phyloP scores from a whole-genome alignment of 2,797 vertebrate species.

The Meda fulgida region DNA sequence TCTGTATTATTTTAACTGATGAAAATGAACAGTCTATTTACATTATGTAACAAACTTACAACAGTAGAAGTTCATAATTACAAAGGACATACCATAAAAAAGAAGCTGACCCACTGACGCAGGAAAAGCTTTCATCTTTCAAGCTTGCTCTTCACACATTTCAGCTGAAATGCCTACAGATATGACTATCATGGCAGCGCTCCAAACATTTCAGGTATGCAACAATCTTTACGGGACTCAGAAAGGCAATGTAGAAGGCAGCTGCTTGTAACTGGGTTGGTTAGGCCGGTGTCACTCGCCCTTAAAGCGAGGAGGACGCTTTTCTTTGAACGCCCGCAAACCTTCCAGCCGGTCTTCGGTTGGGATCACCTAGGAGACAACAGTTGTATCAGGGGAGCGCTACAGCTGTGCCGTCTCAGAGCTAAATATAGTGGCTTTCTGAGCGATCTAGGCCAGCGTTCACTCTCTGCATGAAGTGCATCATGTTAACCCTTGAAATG shows the following conservation, averaged over 20 bases:
- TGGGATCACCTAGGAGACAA: constrained; percentile 87
- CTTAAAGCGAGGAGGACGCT: constrained; percentile 88
- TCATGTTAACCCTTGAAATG: constrained; percentile 4
- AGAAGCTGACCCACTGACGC: constrained; percentile 26
- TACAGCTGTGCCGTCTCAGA: background rate
- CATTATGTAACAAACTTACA: constrained; percentile 29
- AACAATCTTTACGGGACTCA: constrained; percentile 54
- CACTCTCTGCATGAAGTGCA: background rate
- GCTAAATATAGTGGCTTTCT: constrained; percentile 15
- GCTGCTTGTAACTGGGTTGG: constrained; percentile 22
- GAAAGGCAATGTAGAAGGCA: constrained; percentile 54
- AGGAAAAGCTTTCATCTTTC: constrained; percentile 25
- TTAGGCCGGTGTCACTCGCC: constrained; percentile 82
- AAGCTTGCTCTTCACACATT: constrained; percentile 24
- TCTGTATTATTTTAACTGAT: constrained; percentile 9
- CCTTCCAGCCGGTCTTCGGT: constrained; percentile 97
- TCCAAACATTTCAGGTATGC: constrained; percentile 39
- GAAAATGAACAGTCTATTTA: constrained; percentile 18
- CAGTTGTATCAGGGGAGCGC: constrained; percentile 1
- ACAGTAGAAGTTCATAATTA: constrained; percentile 10
- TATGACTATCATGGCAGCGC: constrained; percentile 9
- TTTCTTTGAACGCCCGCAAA: constrained; percentile 95
- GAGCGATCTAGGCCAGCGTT: background rate
- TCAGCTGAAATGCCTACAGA: constrained; percentile 27
- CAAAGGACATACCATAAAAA: constrained; percentile 38